Evolutionary conservation across 2,797 vertebrate species (phyloP), one percentile per base, ranked within the genome.

Genomic region (Hypotaenidia philippensis): DNA sequence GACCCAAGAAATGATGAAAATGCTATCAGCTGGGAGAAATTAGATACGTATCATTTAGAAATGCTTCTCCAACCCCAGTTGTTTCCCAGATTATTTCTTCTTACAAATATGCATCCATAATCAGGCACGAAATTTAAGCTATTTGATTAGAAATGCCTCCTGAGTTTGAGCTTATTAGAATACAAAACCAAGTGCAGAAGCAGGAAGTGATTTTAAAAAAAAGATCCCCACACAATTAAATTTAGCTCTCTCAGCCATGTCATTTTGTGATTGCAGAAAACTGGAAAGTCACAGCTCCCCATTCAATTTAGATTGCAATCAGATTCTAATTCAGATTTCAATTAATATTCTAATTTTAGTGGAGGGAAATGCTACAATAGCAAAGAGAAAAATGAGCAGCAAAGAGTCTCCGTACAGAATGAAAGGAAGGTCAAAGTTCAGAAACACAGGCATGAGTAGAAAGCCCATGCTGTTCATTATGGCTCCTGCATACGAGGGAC

Each of bases 281-380:
- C 77, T 77, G 68, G 66, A 92, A 96, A 87, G 87, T 86, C 93
- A 69, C 32, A 75, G 47, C 50, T 95, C 64, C 64, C 93, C 74
- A 88, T 90, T 77, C 82, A 96, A 79, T 97, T 98, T 95, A 95
- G 90, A 97, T 96, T 97, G 93, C 87, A 95, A 95, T 97, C 90
- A 97, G 57, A 89, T 93, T 97, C 78, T 97, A 95, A 96, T 96
- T 97, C 80, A 84, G 82, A 91, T 93, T 95, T 96, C 78, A 97
- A 96, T 97, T 97, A 97, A 95, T 95, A 92, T 52, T 63, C 68
- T 95, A 87, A 95, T 94, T 96, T 92, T 88, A 68, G 18, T 19
- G 18, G 41, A 10, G 41, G 76, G 88, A 91, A 96, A 91, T 25
- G 25, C 44, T 69, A 86, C 83, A 78, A 47, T 59, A 77, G 34